Evolutionary conservation across 1,140 invertebrate genomes (phyloP).

Genomic region (Rhagoletis pomonella): DNA sequence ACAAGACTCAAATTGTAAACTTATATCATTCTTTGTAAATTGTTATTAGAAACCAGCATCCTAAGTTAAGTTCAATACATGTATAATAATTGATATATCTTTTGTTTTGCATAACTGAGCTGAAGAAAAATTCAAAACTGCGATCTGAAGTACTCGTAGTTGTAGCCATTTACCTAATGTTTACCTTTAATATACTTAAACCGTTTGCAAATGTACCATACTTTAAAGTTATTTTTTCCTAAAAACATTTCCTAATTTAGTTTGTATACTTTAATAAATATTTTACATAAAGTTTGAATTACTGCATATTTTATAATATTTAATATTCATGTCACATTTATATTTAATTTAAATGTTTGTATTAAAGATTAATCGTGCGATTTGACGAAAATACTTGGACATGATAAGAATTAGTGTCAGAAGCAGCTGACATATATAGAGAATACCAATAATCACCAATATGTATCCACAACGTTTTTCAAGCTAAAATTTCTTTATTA

Average conservation of each 20-base stretch:
- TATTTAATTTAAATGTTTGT: slow-evolving; percentile 52
- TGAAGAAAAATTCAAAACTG: neutral
- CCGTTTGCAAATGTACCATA: slow-evolving; percentile 28
- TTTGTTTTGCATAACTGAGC: neutral
- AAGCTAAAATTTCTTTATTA: too few species aligned
- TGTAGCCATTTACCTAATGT: slow-evolving; percentile 19
- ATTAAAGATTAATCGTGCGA: slow-evolving; percentile 49
- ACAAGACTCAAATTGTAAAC: slow-evolving; percentile 16
- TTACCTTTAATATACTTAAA: neutral
- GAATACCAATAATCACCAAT: too few species aligned
- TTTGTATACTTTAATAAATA: slow-evolving; percentile 47
- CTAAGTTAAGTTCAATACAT: slow-evolving; percentile 46
- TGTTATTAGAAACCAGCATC: slow-evolving; percentile 38
- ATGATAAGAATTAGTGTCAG: too few species aligned
- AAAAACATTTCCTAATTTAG: slow-evolving; percentile 45
- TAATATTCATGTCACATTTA: slow-evolving; percentile 51
- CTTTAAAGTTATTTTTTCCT: slow-evolving; percentile 35
- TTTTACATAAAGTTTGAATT: slow-evolving; percentile 48
- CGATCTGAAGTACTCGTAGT: neutral
- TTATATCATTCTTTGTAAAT: slow-evolving; percentile 49
- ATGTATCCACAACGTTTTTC: too few species aligned
- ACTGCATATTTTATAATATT: neutral
- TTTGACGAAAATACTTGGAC: too few species aligned
- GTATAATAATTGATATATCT: too few species aligned
- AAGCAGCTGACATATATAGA: too few species aligned